These are phyloP conservation scores for Zophobas atratus DNA, from an alignment of 1,140 invertebrate genomes.

Conservation along the genomic window DNA sequence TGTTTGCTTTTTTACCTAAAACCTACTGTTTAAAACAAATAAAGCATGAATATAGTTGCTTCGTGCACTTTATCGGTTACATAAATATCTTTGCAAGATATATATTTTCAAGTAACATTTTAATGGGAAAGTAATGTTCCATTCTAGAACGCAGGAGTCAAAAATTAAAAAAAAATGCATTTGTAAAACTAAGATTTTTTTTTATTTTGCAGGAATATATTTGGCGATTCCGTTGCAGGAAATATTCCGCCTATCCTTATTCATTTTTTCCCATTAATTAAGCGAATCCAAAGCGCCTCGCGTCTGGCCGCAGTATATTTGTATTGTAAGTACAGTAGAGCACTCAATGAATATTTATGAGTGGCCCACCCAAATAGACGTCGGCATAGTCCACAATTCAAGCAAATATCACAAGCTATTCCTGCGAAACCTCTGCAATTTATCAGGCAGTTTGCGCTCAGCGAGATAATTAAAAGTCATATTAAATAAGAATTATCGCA, in stretches of 20 bases:
- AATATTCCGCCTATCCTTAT: constrained; percentile 16
- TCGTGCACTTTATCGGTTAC: too few relatives aligned
- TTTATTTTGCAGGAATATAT: too few relatives aligned
- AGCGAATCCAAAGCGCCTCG: neutral
- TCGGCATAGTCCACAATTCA: constrained; percentile 42
- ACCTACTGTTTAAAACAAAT: too few relatives aligned
- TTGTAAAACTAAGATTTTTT: neutral
- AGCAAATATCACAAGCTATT: constrained; percentile 54
- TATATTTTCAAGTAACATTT: too few relatives aligned
- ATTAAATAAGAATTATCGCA: constrained; percentile 64
- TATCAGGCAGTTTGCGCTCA: constrained; percentile 59
- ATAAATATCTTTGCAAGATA: too few relatives aligned
- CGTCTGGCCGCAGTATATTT: constrained; percentile 32
- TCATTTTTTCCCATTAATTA: constrained; percentile 35
- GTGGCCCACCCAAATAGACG: constrained; percentile 54
- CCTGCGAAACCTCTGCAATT: constrained; percentile 53
- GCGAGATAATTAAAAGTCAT: constrained; percentile 62
- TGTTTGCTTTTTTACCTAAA: too few relatives aligned
- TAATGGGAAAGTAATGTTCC: too few relatives aligned
- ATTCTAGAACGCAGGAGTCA: neutral
- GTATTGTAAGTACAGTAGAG: constrained; percentile 36
- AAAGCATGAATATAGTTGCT: too few relatives aligned
- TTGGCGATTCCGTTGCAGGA: neutral
- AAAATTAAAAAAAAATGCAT: neutral
- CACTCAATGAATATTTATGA: constrained; percentile 53